Conservation (phyloP, 2,888 invertebrate genomes). For the Thymelicus acteon region DNA sequence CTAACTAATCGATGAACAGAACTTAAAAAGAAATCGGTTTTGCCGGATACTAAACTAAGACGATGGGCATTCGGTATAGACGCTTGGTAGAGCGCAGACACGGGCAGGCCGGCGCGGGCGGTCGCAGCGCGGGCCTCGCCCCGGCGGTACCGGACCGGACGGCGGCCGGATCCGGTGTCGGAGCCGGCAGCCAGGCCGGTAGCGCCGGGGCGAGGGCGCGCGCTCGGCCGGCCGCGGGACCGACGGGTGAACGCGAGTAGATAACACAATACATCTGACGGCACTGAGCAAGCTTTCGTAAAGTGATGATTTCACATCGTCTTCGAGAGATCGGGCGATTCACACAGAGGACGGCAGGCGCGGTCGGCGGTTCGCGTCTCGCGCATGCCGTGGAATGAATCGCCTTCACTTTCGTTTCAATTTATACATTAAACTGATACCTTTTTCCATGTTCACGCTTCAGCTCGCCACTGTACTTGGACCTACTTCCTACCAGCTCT, state of each 20-base stretch:
- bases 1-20: slow-evolving; percentile 83
- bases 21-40: slow-evolving; percentile 82
- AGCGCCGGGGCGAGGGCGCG: slow-evolving; percentile 52
- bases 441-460: slow-evolving; percentile 99
- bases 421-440: slow-evolving; percentile 87
- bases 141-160: slow-evolving; percentile 49
- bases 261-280: slow-evolving; percentile 86
- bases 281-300: slow-evolving; percentile 84
- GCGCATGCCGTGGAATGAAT: slow-evolving; percentile 64
- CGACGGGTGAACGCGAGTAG: slow-evolving; percentile 78
- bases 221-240: slow-evolving; percentile 54
- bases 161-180: neutral
- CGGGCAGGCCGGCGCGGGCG: slow-evolving; percentile 60
- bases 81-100: slow-evolving; percentile 81
- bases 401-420: slow-evolving; percentile 77
- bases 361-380: slow-evolving; percentile 43
- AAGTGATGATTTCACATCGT: slow-evolving; percentile 76
- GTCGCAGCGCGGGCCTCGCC: slow-evolving; percentile 53
- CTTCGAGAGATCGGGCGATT: slow-evolving; percentile 75
- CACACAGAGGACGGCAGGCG: slow-evolving; percentile 60
- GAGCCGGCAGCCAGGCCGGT: slow-evolving; percentile 41
- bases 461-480: slow-evolving; percentile 99
- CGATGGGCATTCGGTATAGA: slow-evolving; percentile 82
- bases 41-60: slow-evolving; percentile 79
- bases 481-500: slow-evolving; percentile 99